Base-by-base conservation (phyloP, 2,113 vertebrate genomes). In the Chroicocephalus ridibundus region DNA sequence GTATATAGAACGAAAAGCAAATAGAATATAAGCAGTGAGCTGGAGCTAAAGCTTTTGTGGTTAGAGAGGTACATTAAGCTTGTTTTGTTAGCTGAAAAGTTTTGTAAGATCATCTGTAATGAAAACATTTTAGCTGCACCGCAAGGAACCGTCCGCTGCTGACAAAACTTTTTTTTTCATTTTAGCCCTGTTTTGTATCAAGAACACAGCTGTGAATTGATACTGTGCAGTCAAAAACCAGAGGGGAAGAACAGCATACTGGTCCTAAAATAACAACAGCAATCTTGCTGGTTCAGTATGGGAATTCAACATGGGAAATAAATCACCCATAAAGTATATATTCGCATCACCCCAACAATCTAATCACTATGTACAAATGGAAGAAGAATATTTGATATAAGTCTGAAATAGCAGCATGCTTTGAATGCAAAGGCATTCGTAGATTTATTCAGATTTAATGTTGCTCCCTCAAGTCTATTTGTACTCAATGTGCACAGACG, bases 1-100 rank as follows among this genome's bases (percentile, higher is more conserved):
- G 99, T 99, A 94, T n/a, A 34, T 7, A 51, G 65, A 71, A 58
- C 58, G 14, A 69, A 72, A 92, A 88, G 24, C 29, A 78, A 64
- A 78, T 9, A 58, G 7, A 88, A 62, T 36, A 58, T 36, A 83
- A 93, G 31, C 7, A 64, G 6, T 6, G 10, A 69, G 16, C 5
- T 85, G 22, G 36, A 66, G 34, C 22, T 86, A n/a, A 70, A 36
- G 22, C 11, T 80, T 71, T 66, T 64, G 47, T 52, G n/a, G 18
- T 80, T 83, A 86, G 31, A 86, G 66, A 86, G 21, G 42, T 34
- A 65, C 5, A 5, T 74, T 62, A 82, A 76, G 6, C 13, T 61
- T 68, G 74, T 47, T 54, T 86, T 82, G 20, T 64, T 80, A 64
- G 70, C 38, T 85, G 66, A 89, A 70, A 70, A 49, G 19, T 62